Percentiles rank a stretch among this genome's conserved stretches.
Conservation (phyloP, 2,113 vertebrate genomes). For the Loxodonta africana region DNA sequence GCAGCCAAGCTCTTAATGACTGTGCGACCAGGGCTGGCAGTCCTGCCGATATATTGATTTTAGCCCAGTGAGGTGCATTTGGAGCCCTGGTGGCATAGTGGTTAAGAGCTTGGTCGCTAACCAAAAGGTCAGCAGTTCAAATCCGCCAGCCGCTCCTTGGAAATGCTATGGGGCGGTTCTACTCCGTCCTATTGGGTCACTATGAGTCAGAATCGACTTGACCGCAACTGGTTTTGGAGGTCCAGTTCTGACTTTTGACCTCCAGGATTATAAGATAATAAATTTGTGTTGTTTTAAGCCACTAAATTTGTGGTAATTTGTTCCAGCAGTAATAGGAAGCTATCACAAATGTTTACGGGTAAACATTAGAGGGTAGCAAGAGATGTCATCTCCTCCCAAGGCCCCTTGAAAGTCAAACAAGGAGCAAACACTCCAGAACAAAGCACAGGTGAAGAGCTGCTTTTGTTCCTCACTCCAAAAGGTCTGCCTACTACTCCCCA, state of each 20-base stretch:
- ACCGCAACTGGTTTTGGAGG: too few relatives aligned
- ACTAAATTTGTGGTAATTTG: background rate
- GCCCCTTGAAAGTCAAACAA: background rate
- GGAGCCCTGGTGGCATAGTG: too few relatives aligned
- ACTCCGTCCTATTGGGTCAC: too few relatives aligned
- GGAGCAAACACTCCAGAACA: background rate
- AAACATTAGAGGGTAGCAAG: background rate
- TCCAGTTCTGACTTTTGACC: background rate
- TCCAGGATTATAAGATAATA: background rate
- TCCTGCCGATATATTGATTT: too few relatives aligned
- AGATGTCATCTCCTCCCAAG: background rate
- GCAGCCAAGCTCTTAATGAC: too few relatives aligned
- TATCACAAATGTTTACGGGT: background rate
- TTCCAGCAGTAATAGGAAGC: background rate
- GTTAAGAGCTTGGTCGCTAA: too few relatives aligned
- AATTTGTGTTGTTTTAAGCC: background rate
- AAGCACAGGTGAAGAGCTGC: background rate
- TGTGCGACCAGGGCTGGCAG: too few relatives aligned
- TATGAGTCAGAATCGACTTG: too few relatives aligned
- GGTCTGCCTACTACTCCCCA: background rate
- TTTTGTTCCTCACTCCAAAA: background rate
- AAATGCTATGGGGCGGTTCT: too few relatives aligned
- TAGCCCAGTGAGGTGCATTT: background rate
- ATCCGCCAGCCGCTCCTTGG: too few relatives aligned
- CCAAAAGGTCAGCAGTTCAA: too few relatives aligned